These are phyloP conservation scores for Pan paniscus DNA, from an alignment of 2,113 vertebrate species.

Conservation along the genomic window DNA sequence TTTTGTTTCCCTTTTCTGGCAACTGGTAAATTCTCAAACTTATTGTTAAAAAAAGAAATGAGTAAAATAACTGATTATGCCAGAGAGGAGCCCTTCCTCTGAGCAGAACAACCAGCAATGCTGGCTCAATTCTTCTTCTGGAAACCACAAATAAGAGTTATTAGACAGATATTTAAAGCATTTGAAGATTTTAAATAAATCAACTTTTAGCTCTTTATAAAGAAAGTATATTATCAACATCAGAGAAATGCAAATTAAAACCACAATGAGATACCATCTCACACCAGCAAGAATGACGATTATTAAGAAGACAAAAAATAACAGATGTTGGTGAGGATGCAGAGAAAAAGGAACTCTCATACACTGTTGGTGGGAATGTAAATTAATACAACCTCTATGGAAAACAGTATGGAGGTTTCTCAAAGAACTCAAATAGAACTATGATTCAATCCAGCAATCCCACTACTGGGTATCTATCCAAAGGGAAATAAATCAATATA, in stretches of 20 bases:
- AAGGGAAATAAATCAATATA: not conserved
- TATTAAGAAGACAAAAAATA: not conserved
- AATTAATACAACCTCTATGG: not conserved
- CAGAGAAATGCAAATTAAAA: not conserved
- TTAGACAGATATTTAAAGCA: not conserved
- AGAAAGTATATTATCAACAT: not conserved
- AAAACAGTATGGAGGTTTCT: not conserved
- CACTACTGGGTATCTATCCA: not conserved
- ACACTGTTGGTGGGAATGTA: not conserved
- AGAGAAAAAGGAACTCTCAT: not conserved
- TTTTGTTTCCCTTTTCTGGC: not conserved
- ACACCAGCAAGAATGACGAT: not conserved
- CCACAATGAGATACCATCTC: not conserved
- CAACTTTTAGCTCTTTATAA: not conserved
- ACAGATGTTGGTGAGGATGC: not conserved
- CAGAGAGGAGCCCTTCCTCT: not conserved
- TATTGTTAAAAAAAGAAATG: not conserved
- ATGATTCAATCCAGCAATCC: not conserved
- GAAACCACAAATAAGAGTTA: not conserved
- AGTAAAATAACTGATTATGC: not conserved
- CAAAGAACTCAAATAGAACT: not conserved
- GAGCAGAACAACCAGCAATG: not conserved
- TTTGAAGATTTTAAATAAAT: slow-evolving; percentile 25
- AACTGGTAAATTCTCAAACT: not conserved
- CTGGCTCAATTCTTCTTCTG: not conserved